phyloP scores from a whole-genome alignment of 1,140 invertebrate species.

The Penaeus chinensis region DNA sequence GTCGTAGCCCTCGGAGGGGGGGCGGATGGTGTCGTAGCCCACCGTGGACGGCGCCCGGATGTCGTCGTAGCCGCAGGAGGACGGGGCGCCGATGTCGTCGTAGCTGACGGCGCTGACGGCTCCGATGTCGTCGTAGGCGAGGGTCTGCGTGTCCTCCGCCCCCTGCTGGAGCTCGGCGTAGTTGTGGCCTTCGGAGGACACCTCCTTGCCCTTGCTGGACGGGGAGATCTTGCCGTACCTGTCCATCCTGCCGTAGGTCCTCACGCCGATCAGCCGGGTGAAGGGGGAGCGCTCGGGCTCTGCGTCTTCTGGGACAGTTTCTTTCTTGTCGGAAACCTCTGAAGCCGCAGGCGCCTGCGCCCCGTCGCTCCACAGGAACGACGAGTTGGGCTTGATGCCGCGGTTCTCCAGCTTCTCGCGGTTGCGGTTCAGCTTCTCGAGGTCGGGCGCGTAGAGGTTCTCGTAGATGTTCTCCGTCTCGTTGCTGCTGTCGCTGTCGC shows the following conservation, averaged over 20 bases:
- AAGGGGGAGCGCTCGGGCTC: conserved; percentile 46
- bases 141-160: conserved; percentile 57
- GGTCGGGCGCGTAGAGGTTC: conserved; percentile 57
- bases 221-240: conserved; percentile 46
- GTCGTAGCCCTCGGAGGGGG: conserved; percentile 61
- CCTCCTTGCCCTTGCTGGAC: conserved; percentile 22
- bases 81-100: conserved; percentile 59
- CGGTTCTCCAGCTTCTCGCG: conserved; percentile 58
- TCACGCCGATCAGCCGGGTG: conserved; percentile 53
- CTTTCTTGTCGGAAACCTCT: conserved; percentile 41
- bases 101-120: conserved; percentile 61
- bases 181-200: conserved; percentile 48
- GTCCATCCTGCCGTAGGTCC: conserved; percentile 34
- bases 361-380: conserved; percentile 65
- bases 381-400: conserved; percentile 63
- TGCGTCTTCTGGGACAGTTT: conserved; percentile 41
- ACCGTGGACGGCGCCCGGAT: conserved; percentile 59
- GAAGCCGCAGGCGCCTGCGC: conserved; percentile 33
- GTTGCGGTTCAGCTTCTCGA: conserved; percentile 58
- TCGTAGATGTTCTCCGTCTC: conserved; percentile 63
- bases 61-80: conserved; percentile 65
- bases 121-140: conserved; percentile 64
- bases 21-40: conserved; percentile 59
- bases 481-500: conserved; percentile 50
- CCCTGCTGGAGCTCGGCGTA: conserved; percentile 63